phyloP scores from a whole-genome alignment of 2,113 vertebrate species.

The Regulus satrapa region DNA sequence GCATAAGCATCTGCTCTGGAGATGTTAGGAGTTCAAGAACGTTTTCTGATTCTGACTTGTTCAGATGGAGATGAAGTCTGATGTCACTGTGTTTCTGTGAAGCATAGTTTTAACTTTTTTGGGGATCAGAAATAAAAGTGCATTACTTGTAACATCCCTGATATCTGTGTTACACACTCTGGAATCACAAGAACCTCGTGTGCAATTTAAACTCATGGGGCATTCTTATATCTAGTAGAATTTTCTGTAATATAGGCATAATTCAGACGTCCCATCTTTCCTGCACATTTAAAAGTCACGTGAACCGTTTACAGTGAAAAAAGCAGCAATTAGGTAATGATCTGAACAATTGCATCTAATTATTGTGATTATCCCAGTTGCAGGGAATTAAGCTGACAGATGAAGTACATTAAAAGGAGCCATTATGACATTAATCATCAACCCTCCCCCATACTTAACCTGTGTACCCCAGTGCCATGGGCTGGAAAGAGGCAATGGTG shows the following conservation, averaged over 20 bases:
- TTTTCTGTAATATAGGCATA: background rate
- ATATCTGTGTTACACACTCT: background rate
- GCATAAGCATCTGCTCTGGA: background rate
- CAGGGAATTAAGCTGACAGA: conserved; percentile 21
- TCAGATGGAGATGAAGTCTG: background rate
- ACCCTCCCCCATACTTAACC: background rate
- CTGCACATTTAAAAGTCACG: background rate
- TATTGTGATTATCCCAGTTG: conserved; percentile 16
- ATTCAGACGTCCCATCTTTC: background rate
- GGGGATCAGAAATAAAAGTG: background rate
- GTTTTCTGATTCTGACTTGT: background rate
- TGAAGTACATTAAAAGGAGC: background rate
- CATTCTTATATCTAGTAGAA: background rate
- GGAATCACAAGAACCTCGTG: background rate
- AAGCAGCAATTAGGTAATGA: background rate
- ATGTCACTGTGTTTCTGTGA: background rate
- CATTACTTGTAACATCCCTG: background rate
- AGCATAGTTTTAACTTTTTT: background rate
- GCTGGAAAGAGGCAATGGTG: background rate
- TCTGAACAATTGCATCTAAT: conserved; percentile 34
- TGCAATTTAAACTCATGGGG: background rate
- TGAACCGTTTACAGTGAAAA: background rate
- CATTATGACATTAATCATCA: conserved; percentile 2
- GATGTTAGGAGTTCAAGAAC: background rate
- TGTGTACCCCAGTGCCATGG: background rate